Percentiles rank a stretch among this genome's conserved stretches.
These are phyloP conservation scores for Eueremaeus valkanovi DNA, from an alignment of 2,888 invertebrate genomes.

Conservation along the genomic window DNA sequence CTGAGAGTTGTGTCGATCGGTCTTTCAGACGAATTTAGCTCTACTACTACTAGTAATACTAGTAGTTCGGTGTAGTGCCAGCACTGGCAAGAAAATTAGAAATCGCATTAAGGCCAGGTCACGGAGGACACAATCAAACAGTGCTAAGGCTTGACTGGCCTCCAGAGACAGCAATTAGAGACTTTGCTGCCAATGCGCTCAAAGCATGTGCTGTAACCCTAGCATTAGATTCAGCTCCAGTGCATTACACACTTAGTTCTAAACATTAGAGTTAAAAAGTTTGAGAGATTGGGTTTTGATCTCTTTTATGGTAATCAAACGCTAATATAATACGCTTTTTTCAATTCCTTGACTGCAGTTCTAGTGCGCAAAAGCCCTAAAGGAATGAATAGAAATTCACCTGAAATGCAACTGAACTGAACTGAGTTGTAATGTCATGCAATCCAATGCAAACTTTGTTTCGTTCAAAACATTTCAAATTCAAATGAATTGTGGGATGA, in stretches of 20 bases:
- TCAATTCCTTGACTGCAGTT: not conserved
- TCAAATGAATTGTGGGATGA: constrained; percentile 32
- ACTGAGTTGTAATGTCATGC: constrained; percentile 22
- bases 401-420: too few species aligned
- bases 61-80: too few species aligned
- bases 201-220: not conserved
- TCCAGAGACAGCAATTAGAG: constrained; percentile 35
- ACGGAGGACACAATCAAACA: constrained; percentile 34
- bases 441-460: constrained; percentile 11
- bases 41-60: too few species aligned
- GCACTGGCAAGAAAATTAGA: constrained; percentile 32
- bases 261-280: constrained; percentile 13
- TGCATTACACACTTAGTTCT: constrained; percentile 28
- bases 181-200: constrained; percentile 7
- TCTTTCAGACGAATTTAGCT: not conserved
- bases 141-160: constrained; percentile 29
- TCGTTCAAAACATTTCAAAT: constrained; percentile 18
- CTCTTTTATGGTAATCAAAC: constrained; percentile 22
- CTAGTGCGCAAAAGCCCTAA: constrained; percentile 5
- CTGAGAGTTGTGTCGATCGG: constrained; percentile 8
- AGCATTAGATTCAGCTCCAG: not conserved
- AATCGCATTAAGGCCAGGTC: constrained; percentile 37
- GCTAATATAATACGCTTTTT: not conserved
- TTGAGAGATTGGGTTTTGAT: constrained; percentile 23
- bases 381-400: constrained; percentile 14